phyloP scores from a whole-genome alignment of 92 coral and sea anemone species.

The Phymanthus crucifer region DNA sequence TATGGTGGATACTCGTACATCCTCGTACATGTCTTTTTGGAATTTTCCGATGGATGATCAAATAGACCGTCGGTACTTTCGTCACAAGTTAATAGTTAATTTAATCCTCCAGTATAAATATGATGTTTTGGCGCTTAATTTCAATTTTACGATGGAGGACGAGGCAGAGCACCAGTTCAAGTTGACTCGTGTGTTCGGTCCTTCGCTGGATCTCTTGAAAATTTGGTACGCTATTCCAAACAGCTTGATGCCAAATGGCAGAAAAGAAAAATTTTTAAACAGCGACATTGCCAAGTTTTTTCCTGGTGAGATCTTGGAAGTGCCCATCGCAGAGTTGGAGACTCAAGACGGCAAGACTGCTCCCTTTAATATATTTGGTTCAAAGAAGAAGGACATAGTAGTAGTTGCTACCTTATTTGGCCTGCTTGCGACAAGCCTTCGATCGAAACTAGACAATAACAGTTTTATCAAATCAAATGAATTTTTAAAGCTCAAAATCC shows the following conservation, averaged over 20 bases:
- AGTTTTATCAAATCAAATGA: not conserved
- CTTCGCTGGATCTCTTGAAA: not conserved
- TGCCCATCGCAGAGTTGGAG: not conserved
- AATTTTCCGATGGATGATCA: slow-evolving; percentile 2
- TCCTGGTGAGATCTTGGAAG: not conserved
- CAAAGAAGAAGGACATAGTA: not conserved
- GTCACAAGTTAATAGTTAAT: not conserved
- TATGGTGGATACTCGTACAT: too few relatives aligned
- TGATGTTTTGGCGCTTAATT: not conserved
- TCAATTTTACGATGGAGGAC: not conserved
- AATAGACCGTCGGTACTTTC: not conserved
- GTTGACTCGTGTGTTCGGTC: not conserved
- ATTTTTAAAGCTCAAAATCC: not conserved
- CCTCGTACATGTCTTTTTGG: not conserved
- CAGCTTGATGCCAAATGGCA: not conserved
- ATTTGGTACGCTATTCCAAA: not conserved
- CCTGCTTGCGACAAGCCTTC: slow-evolving; percentile 7
- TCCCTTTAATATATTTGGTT: not conserved
- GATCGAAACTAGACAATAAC: not conserved
- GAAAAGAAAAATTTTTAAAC: not conserved
- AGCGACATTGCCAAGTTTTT: slow-evolving; percentile 4
- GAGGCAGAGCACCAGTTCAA: not conserved
- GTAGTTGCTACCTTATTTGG: not conserved
- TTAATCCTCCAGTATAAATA: not conserved
- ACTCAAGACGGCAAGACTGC: not conserved